Base-by-base conservation (phyloP, 2,888 invertebrate genomes). In the Eupithecia subfuscata region DNA sequence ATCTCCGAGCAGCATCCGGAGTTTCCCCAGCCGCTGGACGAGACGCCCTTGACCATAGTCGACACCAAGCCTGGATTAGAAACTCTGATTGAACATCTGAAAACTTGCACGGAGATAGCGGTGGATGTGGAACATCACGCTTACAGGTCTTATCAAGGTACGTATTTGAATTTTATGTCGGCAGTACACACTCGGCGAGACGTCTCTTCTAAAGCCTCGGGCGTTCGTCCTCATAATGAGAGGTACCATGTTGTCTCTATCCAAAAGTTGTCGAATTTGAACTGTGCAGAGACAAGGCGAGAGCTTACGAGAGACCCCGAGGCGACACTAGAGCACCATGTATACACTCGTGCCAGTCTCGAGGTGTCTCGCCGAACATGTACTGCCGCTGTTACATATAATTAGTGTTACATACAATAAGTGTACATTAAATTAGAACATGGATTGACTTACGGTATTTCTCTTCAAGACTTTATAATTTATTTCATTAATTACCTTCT, bases 41-140 rank as follows among this genome's bases (percentile, higher is more conserved):
- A 96, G 0, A 98, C 97, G 0, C 96, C 96, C 0, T 90, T 97
- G 7, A 94, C 96, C 5, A 95, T 96, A 79, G 96, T 99, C 0
- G 96, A 96, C 67, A 97, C 96, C 0, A 91, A 95, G 30, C 94
- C 95, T 1, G 95, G 97, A 73, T 87, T 99, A 3, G 91, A 96
- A 68, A 90, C 93, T 4, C 92, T 99, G 65, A 85, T 98, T 4
- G 89, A 95, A 0, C 97, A 97, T 78, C 92, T 99, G 76, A 93
- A 94, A 64, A 91, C 1, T 96, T 96, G n/a, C 90, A 70, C 93
- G 3, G 97, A 97, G 87, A 96, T 99, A 72, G 98, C 98, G 0
- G 96, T 99, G 0, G 99, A 99, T 94, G 94, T 99, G 70, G 98
- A 98, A 95, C 98, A 99, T 90, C 99, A 99, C 90, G 97, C 97